Evolutionary conservation across 2,888 invertebrate species (phyloP).

Genomic region (Eilema sororculum): DNA sequence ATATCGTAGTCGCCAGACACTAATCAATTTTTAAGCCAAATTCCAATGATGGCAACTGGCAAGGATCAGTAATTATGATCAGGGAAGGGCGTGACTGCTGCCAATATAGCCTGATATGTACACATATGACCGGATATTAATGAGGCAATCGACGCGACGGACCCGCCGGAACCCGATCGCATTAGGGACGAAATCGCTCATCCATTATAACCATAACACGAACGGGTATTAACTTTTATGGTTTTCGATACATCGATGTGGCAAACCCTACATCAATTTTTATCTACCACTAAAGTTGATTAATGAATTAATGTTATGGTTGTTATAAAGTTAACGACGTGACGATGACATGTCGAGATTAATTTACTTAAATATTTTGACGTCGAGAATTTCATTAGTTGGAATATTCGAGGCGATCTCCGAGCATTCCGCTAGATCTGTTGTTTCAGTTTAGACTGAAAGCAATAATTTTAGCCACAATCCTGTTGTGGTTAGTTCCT

Average conservation of each 20-base stretch:
- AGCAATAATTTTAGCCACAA: neutral
- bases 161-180: constrained; percentile 63
- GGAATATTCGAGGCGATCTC: constrained; percentile 7
- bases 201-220: constrained; percentile 68
- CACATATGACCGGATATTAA: constrained; percentile 76
- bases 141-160: constrained; percentile 72
- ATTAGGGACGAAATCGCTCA: constrained; percentile 63
- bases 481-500: neutral
- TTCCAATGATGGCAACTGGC: constrained; percentile 39
- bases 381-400: constrained; percentile 16
- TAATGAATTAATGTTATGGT: constrained; percentile 32
- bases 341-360: neutral
- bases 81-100: constrained; percentile 50
- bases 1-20: constrained; percentile 43
- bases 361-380: constrained; percentile 3
- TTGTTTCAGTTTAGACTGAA: neutral
- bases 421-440: neutral
- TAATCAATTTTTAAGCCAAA: constrained; percentile 64
- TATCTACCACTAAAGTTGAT: constrained; percentile 43
- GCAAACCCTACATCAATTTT: constrained; percentile 35
- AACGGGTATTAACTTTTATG: constrained; percentile 63
- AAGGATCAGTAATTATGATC: constrained; percentile 62
- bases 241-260: constrained; percentile 36
- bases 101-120: constrained; percentile 54
- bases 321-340: constrained; percentile 9